Evolutionary conservation across 2,113 vertebrate species (phyloP).

Genomic region (Tetrax tetrax): DNA sequence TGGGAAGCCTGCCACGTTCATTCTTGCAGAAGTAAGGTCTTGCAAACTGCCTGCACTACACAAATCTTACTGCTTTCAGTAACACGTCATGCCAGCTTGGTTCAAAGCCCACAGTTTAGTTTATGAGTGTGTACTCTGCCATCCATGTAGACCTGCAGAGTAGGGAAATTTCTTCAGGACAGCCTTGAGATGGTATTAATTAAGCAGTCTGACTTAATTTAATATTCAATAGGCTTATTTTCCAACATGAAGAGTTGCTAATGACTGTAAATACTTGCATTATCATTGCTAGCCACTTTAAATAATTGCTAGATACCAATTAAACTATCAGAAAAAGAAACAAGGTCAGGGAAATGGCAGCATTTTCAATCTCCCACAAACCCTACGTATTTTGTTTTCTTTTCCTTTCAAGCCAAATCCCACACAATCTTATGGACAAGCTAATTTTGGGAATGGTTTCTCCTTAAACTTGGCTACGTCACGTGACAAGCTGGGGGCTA

Average conservation of each 20-base stretch:
- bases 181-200: constrained; percentile 17
- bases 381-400: neutral
- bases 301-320: constrained; percentile 34
- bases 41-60: neutral
- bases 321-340: constrained; percentile 16
- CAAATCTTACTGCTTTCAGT: neutral
- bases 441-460: neutral
- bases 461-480: neutral
- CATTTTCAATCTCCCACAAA: neutral
- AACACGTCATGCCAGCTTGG: neutral
- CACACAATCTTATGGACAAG: neutral
- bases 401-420: neutral
- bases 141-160: neutral
- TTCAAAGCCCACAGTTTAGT: neutral
- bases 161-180: neutral
- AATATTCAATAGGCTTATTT: constrained; percentile 52
- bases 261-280: constrained; percentile 35
- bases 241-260: constrained; percentile 24
- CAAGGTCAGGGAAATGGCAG: neutral
- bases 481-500: fast-evolving
- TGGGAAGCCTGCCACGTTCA: constrained; percentile 37
- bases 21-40: neutral
- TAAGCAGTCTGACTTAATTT: constrained; percentile 50
- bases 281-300: constrained; percentile 22
- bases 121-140: neutral